Evolutionary conservation across 2,113 vertebrate species (phyloP).

Genomic region (Rissa tridactyla): DNA sequence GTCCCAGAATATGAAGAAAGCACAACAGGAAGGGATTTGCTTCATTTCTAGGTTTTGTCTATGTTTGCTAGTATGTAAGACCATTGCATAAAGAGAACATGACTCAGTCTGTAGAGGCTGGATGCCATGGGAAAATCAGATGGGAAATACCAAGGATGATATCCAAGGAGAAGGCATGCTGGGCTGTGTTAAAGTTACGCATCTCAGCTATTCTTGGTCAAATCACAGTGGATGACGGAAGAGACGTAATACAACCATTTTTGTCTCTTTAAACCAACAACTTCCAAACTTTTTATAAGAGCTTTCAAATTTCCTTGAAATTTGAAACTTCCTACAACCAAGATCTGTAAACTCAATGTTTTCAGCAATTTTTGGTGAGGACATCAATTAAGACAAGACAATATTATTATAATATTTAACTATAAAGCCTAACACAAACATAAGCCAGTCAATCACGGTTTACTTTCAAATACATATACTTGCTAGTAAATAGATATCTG

Average conservation of each 20-base stretch:
- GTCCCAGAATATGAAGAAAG: not conserved
- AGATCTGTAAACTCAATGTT: not conserved
- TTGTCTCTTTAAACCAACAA: not conserved
- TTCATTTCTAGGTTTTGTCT: not conserved
- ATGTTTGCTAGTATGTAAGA: fast-evolving
- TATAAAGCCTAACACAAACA: not conserved
- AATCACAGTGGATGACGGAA: not conserved
- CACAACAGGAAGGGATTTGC: not conserved
- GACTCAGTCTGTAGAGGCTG: not conserved
- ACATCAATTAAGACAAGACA: not conserved
- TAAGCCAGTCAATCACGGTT: not conserved
- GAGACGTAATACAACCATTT: not conserved
- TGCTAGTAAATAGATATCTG: not conserved
- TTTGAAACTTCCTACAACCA: not conserved
- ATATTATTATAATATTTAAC: not conserved
- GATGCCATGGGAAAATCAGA: not conserved
- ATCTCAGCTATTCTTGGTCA: not conserved
- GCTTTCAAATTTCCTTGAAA: not conserved
- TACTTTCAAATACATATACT: not conserved
- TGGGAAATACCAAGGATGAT: not conserved
- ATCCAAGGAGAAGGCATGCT: not conserved
- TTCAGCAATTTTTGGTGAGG: not conserved
- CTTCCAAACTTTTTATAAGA: not conserved
- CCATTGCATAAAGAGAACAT: not conserved
- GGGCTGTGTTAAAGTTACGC: not conserved